These are phyloP conservation scores for Scartelaos histophorus DNA, from an alignment of 2,113 vertebrate genomes.

Conservation along the genomic window DNA sequence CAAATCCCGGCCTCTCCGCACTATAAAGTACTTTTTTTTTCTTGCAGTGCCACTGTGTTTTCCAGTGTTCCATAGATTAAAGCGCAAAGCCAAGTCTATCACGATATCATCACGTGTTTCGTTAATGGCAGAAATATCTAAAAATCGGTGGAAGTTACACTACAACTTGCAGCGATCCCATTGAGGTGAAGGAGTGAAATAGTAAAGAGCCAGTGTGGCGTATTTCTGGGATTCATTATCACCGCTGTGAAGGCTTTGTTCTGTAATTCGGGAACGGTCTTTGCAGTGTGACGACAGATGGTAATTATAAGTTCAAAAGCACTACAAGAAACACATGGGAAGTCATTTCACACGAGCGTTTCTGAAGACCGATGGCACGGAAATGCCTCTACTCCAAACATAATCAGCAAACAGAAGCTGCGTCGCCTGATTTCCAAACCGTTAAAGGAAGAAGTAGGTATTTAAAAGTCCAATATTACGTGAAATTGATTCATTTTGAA, in stretches of 20 bases:
- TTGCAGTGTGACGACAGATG: neutral
- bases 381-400: neutral
- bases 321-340: neutral
- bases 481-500: neutral
- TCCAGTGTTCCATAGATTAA: neutral
- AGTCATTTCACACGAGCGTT: neutral
- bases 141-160: neutral
- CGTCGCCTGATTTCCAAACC: too few relatives aligned
- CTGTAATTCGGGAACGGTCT: neutral
- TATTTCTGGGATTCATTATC: constrained; percentile 1
- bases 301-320: neutral
- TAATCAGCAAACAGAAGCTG: neutral
- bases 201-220: neutral
- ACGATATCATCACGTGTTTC: neutral
- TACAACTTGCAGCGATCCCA: neutral
- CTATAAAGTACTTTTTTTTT: neutral
- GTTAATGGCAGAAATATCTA: neutral
- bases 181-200: neutral
- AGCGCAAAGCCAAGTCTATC: neutral
- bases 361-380: too few relatives aligned
- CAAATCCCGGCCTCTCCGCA: neutral
- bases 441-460: too few relatives aligned
- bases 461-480: too few relatives aligned
- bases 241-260: neutral
- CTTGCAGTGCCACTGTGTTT: neutral